Evolutionary conservation across 2,113 vertebrate genomes (phyloP), one percentile per base, ranked within the genome.

Genomic region (Prietella phreatophila): DNA sequence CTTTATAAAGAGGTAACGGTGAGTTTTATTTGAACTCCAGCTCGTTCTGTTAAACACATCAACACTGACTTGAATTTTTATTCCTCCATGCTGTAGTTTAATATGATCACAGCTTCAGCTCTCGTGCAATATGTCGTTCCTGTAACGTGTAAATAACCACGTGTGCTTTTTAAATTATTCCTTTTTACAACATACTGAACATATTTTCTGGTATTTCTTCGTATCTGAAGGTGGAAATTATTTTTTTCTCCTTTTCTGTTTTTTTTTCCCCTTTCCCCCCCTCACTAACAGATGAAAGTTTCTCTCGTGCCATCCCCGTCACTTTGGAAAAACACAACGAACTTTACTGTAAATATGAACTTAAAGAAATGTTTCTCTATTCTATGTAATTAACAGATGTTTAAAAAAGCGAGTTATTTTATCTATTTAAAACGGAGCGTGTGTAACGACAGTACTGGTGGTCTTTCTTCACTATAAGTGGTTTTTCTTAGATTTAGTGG

Each of bases 51-150:
- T 55, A 39, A 42, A 56, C 33, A n/a, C 13, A 30, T 27, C 27
- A 79, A 61, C 42, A 86, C 36, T 42, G 82, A 86, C 56, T 87
- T 85, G 82, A 84, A 86, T 67, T 53, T 69, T 27, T 53, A 82
- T 67, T 87, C 42, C 76, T 88, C 22, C 83, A 65, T n/a, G 63
- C 76, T 80, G 60, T 78, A 89, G 75, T 71, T 63, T 47, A 22
- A 42, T 9, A 80, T 50, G 2, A 69, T 78, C 55, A 58, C 67
- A 84, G 84, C 86, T 87, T 63, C 79, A 71, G 61, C 87, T 85
- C 84, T 83, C 42, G 83, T 87, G 87, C 86, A 89, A 80, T 81
- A 84, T n/a, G 88, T 75, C 81, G 4, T 42, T 89, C 33, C 65
- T 85, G 53, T 81, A 78, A 47, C 27, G 20, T 89, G 86, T 84